Conservation (phyloP, 1,140 invertebrate species). For the Latrodectus geometricus region DNA sequence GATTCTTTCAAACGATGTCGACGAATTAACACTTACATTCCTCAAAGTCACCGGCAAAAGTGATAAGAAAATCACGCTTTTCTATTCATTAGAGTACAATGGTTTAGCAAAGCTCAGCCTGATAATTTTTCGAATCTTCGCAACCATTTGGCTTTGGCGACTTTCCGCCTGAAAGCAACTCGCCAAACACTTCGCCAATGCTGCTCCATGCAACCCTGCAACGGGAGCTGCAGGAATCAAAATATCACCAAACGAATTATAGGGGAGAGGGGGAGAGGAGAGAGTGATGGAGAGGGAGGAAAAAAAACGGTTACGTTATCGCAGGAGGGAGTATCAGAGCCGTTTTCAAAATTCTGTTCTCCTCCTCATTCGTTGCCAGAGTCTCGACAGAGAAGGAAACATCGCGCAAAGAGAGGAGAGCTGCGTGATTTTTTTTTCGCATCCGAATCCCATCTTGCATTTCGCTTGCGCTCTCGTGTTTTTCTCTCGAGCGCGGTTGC, state of each 20-base stretch:
- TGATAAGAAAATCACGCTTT: no score
- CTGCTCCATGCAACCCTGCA: slow-evolving; percentile 17
- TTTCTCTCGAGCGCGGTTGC: background rate
- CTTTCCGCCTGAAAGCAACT: background rate
- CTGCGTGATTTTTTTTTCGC: background rate
- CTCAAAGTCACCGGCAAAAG: no score
- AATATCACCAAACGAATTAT: slow-evolving; percentile 17
- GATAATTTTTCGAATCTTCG: no score
- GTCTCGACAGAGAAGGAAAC: background rate
- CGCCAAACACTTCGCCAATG: background rate
- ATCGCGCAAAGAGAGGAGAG: background rate
- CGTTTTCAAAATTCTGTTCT: slow-evolving; percentile 3
- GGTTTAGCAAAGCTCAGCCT: no score
- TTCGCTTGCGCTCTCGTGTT: background rate
- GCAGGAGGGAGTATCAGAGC: background rate
- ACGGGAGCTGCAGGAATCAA: slow-evolving; percentile 30
- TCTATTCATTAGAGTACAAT: no score
- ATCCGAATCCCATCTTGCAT: background rate
- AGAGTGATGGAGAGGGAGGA: background rate
- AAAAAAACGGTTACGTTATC: background rate
- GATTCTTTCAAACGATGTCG: no score
- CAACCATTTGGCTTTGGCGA: background rate
- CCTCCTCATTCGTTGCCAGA: background rate
- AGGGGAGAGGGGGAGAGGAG: background rate
- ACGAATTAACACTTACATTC: no score